These are phyloP conservation scores for Blastobasis adustella DNA, from an alignment of 2,888 invertebrate species.

Conservation along the genomic window DNA sequence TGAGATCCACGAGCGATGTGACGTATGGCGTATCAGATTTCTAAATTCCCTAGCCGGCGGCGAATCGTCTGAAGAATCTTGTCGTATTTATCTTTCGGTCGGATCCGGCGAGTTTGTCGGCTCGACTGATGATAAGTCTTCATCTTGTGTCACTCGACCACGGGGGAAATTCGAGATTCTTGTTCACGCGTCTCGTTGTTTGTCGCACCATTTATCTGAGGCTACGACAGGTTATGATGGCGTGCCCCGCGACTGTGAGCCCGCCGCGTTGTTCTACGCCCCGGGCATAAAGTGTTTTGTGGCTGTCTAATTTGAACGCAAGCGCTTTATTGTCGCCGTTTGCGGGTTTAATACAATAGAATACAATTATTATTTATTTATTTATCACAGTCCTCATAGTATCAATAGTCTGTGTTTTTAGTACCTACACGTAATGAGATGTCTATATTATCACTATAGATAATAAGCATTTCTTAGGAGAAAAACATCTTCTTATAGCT, in stretches of 20 bases:
- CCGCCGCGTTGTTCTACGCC: neutral
- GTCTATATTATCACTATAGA: too few relatives aligned
- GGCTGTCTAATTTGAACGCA: neutral
- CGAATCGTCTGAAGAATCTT: slow-evolving; percentile 21
- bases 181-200: slow-evolving; percentile 23
- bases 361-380: too few relatives aligned
- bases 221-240: slow-evolving; percentile 22
- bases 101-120: too few relatives aligned
- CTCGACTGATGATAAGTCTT: slow-evolving; percentile 28
- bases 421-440: too few relatives aligned
- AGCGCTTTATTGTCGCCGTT: neutral
- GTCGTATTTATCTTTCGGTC: slow-evolving; percentile 20
- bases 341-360: neutral
- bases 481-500: too few relatives aligned
- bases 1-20: slow-evolving; percentile 17
- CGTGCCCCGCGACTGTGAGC: slow-evolving; percentile 13
- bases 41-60: slow-evolving; percentile 22
- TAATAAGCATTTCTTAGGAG: too few relatives aligned
- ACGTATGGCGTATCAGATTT: slow-evolving; percentile 22
- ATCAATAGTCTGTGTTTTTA: too few relatives aligned
- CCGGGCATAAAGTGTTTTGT: neutral
- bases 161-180: slow-evolving; percentile 40
- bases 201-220: slow-evolving; percentile 33
- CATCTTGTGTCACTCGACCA: slow-evolving; percentile 28
- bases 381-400: too few relatives aligned